These are phyloP conservation scores for Chrysina gloriosa DNA, from an alignment of 2,888 invertebrate genomes.

Conservation along the genomic window DNA sequence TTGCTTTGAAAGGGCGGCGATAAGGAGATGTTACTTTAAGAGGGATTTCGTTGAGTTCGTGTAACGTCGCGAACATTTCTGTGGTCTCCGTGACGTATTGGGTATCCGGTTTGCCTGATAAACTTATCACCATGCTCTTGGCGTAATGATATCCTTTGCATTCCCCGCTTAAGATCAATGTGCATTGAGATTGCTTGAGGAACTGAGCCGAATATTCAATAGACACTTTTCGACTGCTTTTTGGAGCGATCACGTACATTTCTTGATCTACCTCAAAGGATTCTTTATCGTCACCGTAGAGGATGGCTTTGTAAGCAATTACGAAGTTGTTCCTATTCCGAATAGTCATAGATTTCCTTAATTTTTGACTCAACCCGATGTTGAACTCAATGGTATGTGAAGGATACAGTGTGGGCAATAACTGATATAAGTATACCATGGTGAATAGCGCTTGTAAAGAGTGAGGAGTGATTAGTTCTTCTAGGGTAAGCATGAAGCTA, in stretches of 20 bases:
- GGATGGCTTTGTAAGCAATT: conserved; percentile 3
- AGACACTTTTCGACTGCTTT: background rate
- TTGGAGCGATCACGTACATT: conserved; percentile 1
- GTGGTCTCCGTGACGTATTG: background rate
- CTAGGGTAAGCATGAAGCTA: background rate
- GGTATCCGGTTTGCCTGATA: conserved; percentile 26
- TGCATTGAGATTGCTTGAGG: background rate
- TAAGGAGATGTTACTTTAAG: no score
- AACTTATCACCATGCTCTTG: conserved; percentile 5
- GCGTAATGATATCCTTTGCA: conserved; percentile 32
- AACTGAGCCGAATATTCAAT: conserved; percentile 33
- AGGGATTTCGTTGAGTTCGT: background rate
- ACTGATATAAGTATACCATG: conserved; percentile 21
- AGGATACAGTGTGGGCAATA: conserved; percentile 32
- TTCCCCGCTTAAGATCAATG: conserved; percentile 32
- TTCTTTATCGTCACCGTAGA: conserved; percentile 24
- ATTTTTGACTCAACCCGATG: background rate
- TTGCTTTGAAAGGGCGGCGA: no score
- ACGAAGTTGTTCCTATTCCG: conserved; percentile 26
- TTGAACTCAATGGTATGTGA: conserved; percentile 18
- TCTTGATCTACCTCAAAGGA: conserved; percentile 9
- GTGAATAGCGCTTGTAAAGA: conserved; percentile 10
- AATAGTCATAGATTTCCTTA: background rate
- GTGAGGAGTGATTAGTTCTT: conserved; percentile 4
- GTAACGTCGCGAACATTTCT: background rate